phyloP scores from a whole-genome alignment of 2,113 vertebrate genomes.

The Scomber japonicus region DNA sequence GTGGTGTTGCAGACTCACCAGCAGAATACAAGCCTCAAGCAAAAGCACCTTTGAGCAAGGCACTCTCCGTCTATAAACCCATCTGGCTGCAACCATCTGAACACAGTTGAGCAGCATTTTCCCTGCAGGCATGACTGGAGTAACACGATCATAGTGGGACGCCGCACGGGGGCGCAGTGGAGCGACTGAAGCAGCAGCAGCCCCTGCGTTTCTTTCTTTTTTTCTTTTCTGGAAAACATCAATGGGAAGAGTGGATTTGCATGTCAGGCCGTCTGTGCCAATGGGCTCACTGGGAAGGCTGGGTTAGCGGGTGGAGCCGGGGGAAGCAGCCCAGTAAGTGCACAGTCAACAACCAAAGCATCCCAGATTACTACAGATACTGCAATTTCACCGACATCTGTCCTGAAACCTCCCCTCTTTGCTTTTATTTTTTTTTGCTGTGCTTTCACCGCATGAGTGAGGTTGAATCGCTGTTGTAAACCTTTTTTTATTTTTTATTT shows the following conservation, averaged over 20 bases:
- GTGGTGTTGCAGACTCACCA: too few species aligned
- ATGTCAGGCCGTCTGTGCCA: slow-evolving; percentile 80
- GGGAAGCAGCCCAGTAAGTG: slow-evolving; percentile 76
- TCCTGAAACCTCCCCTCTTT: background rate
- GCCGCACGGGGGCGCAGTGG: slow-evolving; percentile 72
- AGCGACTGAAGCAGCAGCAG: slow-evolving; percentile 24
- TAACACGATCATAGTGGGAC: background rate
- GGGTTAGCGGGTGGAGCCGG: slow-evolving; percentile 84
- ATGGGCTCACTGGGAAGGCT: slow-evolving; percentile 78
- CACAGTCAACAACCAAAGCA: slow-evolving; percentile 83
- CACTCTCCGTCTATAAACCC: background rate
- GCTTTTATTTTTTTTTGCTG: background rate
- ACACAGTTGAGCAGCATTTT: background rate
- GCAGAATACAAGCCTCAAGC: too few species aligned
- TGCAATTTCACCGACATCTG: slow-evolving; percentile 37
- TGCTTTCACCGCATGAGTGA: slow-evolving; percentile 25
- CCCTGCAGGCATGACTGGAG: background rate
- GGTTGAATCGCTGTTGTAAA: background rate
- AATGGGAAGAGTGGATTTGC: slow-evolving; percentile 84
- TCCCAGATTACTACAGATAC: slow-evolving; percentile 66
- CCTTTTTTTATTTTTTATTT: background rate
- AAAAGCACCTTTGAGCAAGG: background rate
- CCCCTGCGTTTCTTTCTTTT: slow-evolving; percentile 15
- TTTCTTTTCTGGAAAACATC: slow-evolving; percentile 76
- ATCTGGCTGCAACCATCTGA: background rate